These are phyloP conservation scores for Cantharis rustica DNA, from an alignment of 2,888 invertebrate species.

Conservation along the genomic window DNA sequence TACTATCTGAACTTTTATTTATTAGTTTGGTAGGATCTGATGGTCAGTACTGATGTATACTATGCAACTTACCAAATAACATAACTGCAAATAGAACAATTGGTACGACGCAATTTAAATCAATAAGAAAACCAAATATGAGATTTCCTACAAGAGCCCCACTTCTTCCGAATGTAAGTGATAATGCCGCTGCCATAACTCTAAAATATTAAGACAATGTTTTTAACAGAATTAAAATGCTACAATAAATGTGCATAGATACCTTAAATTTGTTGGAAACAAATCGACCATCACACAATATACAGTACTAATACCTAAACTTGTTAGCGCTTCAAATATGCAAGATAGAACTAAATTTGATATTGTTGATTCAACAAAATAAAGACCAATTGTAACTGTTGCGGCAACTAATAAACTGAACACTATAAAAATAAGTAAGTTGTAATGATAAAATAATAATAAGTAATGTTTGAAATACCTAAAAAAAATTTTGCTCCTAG, in stretches of 20 bases:
- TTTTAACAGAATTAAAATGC: background rate
- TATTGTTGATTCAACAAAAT: conserved; percentile 72
- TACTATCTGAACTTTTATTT: too few species aligned
- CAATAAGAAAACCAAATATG: conserved; percentile 78
- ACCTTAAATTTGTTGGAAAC: conserved; percentile 84
- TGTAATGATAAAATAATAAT: background rate
- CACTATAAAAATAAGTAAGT: conserved; percentile 61
- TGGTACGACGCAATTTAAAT: conserved; percentile 77
- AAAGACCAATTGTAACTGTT: conserved; percentile 73
- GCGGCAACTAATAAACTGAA: conserved; percentile 76
- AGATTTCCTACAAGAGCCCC: conserved; percentile 78
- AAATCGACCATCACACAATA: conserved; percentile 82
- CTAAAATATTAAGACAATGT: conserved; percentile 54
- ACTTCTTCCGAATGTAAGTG: conserved; percentile 77
- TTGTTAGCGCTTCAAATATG: conserved; percentile 79
- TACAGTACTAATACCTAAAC: conserved; percentile 78
- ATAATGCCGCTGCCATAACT: conserved; percentile 82
- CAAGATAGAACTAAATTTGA: conserved; percentile 78
- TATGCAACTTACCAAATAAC: conserved; percentile 68
- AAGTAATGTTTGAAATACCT: conserved; percentile 56
- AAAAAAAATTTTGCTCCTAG: conserved; percentile 82
- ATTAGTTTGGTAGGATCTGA: too few species aligned
- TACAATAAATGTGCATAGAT: conserved; percentile 35
- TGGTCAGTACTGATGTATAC: background rate
- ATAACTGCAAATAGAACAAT: conserved; percentile 74